Percentiles rank a stretch among this genome's conserved stretches.
phyloP scores from a whole-genome alignment of 2,888 invertebrate genomes.

The Dusona sp. region DNA sequence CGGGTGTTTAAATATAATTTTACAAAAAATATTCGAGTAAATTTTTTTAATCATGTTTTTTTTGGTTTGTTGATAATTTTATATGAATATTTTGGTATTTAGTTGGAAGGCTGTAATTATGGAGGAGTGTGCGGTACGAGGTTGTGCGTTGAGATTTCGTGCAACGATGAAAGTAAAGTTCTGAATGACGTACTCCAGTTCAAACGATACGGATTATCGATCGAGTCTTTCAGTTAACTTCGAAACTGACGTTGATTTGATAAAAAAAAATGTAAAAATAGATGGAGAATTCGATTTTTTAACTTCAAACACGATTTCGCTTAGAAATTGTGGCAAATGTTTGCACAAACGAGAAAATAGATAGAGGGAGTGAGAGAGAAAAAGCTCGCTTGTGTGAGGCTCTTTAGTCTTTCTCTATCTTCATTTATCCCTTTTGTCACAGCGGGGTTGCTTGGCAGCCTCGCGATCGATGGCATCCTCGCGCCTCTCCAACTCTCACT shows the following conservation, averaged over 20 bases:
- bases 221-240: neutral
- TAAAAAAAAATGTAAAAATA: neutral
- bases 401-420: slow-evolving; percentile 17
- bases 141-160: slow-evolving; percentile 14
- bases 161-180: slow-evolving; percentile 11
- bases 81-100: neutral
- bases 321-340: neutral
- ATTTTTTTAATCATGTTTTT: neutral
- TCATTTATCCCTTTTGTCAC: slow-evolving; percentile 14
- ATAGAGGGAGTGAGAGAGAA: neutral
- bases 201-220: slow-evolving; percentile 9
- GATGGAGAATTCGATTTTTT: neutral
- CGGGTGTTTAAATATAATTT: neutral
- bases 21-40: neutral
- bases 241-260: slow-evolving; percentile 1
- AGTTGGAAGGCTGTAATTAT: slow-evolving; percentile 5
- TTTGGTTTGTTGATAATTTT: neutral
- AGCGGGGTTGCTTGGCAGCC: slow-evolving; percentile 34
- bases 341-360: slow-evolving; percentile 23
- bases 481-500: slow-evolving; percentile 36
- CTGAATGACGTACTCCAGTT: slow-evolving; percentile 14
- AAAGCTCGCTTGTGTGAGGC: slow-evolving; percentile 24
- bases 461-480: slow-evolving; percentile 60
- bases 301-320: neutral
- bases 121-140: neutral